These are phyloP conservation scores for Tauraco hartlaubi DNA, from an alignment of 2,797 vertebrate genomes.

Conservation along the genomic window DNA sequence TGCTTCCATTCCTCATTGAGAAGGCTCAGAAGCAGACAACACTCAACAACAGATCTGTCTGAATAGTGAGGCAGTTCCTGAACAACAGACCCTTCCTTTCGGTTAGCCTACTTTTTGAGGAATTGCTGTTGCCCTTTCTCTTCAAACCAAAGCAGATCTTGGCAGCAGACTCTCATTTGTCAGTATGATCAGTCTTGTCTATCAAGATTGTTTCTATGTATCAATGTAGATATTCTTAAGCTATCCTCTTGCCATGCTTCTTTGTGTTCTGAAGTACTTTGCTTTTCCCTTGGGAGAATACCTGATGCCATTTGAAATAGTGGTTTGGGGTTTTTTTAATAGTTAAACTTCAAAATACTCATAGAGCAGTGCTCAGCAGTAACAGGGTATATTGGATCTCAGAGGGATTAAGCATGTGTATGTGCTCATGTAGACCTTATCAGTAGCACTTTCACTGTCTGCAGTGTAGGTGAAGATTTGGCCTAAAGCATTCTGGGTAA, in stretches of 20 bases:
- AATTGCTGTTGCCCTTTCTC: background rate
- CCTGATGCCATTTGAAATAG: background rate
- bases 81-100: background rate
- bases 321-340: background rate
- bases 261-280: background rate
- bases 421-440: background rate
- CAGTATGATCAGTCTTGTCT: background rate
- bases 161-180: background rate
- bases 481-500: background rate
- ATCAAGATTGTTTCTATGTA: background rate
- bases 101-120: background rate
- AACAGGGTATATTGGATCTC: background rate
- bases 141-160: background rate
- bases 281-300: background rate
- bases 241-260: background rate
- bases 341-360: background rate
- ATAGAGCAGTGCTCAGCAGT: background rate
- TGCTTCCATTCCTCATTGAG: background rate
- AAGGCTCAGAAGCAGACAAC: background rate
- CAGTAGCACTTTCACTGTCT: background rate
- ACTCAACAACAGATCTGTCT: background rate
- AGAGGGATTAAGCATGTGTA: background rate
- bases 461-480: background rate
- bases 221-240: background rate
- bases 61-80: background rate